These are phyloP conservation scores for Linurgus olivaceus DNA, from an alignment of 2,797 vertebrate species.

Conservation along the genomic window DNA sequence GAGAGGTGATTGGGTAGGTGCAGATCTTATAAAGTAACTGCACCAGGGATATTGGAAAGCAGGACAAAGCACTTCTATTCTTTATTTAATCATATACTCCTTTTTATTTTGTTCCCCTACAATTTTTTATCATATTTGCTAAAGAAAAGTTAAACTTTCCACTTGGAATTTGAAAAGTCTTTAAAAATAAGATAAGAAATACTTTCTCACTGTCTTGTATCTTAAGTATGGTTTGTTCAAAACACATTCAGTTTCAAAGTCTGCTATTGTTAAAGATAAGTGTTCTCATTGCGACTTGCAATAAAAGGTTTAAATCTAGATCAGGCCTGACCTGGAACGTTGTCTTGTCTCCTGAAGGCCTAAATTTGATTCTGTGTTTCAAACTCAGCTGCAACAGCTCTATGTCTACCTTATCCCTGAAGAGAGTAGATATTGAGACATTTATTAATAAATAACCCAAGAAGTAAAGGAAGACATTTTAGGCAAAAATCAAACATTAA, in stretches of 20 bases:
- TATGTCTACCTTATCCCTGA: background rate
- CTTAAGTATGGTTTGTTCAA: background rate
- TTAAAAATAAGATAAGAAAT: background rate
- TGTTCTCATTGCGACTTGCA: background rate
- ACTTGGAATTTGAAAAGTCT: background rate
- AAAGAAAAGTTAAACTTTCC: background rate
- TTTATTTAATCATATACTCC: background rate
- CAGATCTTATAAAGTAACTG: background rate
- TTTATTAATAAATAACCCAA: background rate
- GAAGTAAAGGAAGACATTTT: background rate
- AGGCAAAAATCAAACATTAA: background rate
- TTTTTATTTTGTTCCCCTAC: rapidly evolving
- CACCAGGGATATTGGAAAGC: background rate
- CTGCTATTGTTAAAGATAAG: background rate
- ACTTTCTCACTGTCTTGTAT: background rate
- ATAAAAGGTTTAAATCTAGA: background rate
- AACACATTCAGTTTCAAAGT: background rate
- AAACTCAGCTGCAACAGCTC: background rate
- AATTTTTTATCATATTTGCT: background rate
- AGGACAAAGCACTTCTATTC: background rate
- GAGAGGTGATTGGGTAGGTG: background rate
- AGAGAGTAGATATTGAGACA: background rate
- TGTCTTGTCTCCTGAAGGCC: background rate
- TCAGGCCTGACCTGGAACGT: background rate
- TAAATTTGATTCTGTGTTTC: background rate